A percentile compares a stretch with the other conserved stretches of the same genome.
These are phyloP conservation scores for Lichenostomus cassidix DNA, from an alignment of 2,113 vertebrate genomes.

Conservation along the genomic window DNA sequence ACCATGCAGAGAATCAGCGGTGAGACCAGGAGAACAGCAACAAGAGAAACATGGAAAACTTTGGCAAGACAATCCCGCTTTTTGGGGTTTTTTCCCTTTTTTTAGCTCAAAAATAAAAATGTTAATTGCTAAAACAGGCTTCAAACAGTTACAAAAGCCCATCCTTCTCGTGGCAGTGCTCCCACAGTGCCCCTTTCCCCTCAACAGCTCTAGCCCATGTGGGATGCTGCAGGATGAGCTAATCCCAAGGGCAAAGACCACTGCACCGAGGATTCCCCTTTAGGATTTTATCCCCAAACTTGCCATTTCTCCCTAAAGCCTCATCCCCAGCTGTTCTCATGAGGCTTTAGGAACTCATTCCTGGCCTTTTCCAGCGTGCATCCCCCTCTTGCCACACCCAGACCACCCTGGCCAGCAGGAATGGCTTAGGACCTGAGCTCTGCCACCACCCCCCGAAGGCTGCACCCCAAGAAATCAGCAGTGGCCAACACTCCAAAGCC, in stretches of 20 bases:
- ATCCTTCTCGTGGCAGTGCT: not conserved
- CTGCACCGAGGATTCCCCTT: not conserved
- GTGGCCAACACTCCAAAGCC: not conserved
- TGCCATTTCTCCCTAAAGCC: not conserved
- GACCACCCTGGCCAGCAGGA: not conserved
- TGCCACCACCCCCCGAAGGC: not conserved
- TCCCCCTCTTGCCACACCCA: not conserved
- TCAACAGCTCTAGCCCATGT: not conserved
- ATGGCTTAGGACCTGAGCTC: not conserved
- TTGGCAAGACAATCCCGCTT: not conserved
- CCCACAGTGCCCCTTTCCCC: not conserved
- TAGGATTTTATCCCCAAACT: not conserved
- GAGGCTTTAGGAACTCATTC: not conserved
- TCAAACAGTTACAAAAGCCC: not conserved
- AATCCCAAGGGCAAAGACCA: not conserved
- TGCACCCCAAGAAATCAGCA: not conserved
- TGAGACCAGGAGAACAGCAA: not conserved
- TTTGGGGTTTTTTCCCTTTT: not conserved
- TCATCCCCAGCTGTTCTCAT: not conserved
- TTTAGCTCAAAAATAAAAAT: not conserved
- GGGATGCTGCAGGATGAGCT: not conserved
- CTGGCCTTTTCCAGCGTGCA: not conserved
- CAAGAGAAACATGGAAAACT: not conserved
- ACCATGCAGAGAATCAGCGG: constrained; percentile 19
- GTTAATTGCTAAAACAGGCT: not conserved